A percentile compares a stretch with the other conserved stretches of the same genome.
Conservation (phyloP, 2,113 vertebrate species). For the Pholis gunnellus region DNA sequence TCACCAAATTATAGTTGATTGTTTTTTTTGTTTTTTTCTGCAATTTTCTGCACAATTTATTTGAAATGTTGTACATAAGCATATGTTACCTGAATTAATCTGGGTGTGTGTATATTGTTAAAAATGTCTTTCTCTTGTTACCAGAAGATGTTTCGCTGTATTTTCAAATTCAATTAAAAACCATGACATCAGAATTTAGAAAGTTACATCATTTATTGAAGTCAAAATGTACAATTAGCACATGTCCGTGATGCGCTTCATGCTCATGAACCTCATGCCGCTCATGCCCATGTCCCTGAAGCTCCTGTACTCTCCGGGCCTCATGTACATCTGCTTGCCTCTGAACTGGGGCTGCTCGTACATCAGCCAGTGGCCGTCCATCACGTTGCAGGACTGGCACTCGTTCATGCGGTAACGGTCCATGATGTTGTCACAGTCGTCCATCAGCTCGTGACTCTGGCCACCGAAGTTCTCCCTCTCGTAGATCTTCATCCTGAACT, state of each 20-base stretch:
- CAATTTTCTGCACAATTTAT: background rate
- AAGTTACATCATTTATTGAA: constrained; percentile 59
- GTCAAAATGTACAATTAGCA: constrained; percentile 55
- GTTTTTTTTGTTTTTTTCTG: background rate
- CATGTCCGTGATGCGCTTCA: constrained; percentile 79
- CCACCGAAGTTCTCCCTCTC: no score
- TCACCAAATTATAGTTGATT: no score
- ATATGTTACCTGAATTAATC: background rate
- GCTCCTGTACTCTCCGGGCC: constrained; percentile 81
- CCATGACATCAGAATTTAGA: constrained; percentile 31
- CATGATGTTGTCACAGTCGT: constrained; percentile 45
- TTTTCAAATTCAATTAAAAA: background rate
- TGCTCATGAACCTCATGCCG: constrained; percentile 68
- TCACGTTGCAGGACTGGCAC: constrained; percentile 81
- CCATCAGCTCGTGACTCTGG: no score
- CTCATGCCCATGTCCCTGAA: constrained; percentile 75
- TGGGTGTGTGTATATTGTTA: background rate
- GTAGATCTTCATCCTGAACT: constrained; percentile 34
- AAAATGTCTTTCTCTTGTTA: background rate
- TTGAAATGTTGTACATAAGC: background rate
- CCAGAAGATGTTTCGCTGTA: background rate
- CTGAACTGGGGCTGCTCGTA: constrained; percentile 83
- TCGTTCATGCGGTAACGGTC: constrained; percentile 78
- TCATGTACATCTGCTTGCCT: constrained; percentile 81
- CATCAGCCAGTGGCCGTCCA: constrained; percentile 86